Evolutionary conservation across 1,140 invertebrate species (phyloP).

Genomic region (Phthorimaea operculella): DNA sequence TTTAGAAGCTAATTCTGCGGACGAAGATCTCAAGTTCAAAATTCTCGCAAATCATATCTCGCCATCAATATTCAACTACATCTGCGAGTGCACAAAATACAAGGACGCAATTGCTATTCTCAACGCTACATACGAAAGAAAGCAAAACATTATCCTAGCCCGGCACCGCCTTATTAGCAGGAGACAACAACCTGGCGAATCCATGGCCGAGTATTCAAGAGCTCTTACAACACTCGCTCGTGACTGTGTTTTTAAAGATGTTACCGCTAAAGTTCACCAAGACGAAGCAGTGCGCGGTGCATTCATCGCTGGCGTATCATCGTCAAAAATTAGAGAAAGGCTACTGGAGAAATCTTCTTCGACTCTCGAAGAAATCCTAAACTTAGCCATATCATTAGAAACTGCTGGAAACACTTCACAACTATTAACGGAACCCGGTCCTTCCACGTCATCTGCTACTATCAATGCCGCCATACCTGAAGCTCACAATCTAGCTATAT

Average conservation of each 20-base stretch:
- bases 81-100: constrained; percentile 9
- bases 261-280: constrained; percentile 14
- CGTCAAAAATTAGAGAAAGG: constrained; percentile 13
- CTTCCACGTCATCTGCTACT: too few relatives aligned
- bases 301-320: constrained; percentile 17
- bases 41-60: constrained; percentile 18
- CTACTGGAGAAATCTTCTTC: constrained; percentile 14
- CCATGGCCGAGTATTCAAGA: constrained; percentile 12
- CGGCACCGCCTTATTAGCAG: constrained; percentile 14
- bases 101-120: constrained; percentile 11
- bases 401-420: constrained; percentile 15
- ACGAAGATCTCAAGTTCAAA: constrained; percentile 6
- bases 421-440: neutral
- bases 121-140: constrained; percentile 13
- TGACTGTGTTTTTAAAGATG: constrained; percentile 16
- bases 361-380: constrained; percentile 13
- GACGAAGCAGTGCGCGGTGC: constrained; percentile 13
- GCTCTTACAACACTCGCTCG: constrained; percentile 14
- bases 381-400: constrained; percentile 17
- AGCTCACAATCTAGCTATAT: too few relatives aligned
- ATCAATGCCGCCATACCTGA: too few relatives aligned
- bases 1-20: neutral
- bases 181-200: constrained; percentile 15
- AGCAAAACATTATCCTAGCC: constrained; percentile 16
- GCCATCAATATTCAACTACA: constrained; percentile 9